A percentile compares a stretch with the other conserved stretches of the same genome.
Conservation (phyloP, 1,140 invertebrate species). For the Diorhabda carinulata region DNA sequence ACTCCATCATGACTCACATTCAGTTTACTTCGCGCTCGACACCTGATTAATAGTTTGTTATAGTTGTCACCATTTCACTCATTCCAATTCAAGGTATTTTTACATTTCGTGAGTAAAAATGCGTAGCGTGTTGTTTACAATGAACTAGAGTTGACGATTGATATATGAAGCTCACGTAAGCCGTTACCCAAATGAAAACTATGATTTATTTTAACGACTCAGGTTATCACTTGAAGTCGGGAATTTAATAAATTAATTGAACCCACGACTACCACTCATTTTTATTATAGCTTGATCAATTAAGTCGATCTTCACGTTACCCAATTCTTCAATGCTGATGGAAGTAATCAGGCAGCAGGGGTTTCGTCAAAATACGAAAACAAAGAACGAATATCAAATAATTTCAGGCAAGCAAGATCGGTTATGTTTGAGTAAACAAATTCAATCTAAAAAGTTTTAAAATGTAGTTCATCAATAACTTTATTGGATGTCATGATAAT, state of each 20-base stretch:
- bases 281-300: neutral
- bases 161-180: constrained; percentile 15
- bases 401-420: no score
- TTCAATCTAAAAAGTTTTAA: no score
- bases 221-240: constrained; percentile 7
- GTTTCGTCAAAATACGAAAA: neutral
- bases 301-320: neutral
- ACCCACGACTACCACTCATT: constrained; percentile 1
- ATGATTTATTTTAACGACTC: constrained; percentile 17
- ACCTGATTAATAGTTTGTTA: no score
- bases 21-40: no score
- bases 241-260: constrained; percentile 20
- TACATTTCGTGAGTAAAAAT: neutral
- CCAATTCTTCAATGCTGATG: neutral
- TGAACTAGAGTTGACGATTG: constrained; percentile 5
- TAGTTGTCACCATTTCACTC: no score
- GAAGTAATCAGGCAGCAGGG: neutral
- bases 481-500: no score
- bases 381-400: no score
- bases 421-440: no score
- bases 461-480: no score
- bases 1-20: no score
- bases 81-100: no score
- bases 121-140: neutral
- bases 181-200: constrained; percentile 16